Base-by-base conservation (phyloP, 1,140 invertebrate genomes). In the Meteorus sp. region DNA sequence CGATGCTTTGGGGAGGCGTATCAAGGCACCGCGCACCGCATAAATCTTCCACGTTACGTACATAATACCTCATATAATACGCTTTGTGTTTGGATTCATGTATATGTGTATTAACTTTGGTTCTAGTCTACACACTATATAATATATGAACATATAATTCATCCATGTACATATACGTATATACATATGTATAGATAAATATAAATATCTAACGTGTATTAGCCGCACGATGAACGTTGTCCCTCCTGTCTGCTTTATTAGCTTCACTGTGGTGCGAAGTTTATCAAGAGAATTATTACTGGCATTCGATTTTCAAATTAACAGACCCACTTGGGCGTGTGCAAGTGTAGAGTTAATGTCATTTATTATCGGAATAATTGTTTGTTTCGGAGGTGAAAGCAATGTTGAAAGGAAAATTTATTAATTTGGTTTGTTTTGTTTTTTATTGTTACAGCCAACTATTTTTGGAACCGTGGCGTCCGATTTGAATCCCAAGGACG, bases 381-480 rank as follows among this genome's bases (percentile, higher is more conserved):
- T n/a, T n/a, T n/a, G n/a, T n/a, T n/a, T n/a, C n/a, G n/a, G n/a
- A n/a, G 7, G 1, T 41, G 8, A 1, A 41, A 11, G 8, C 15
- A 33, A 33, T 33, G 29, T 33, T 7, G 6, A 7, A 7, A 33
- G 6, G 11, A 33, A 25, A 17, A 25, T 41, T 50, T n/a, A 35
- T 43, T 52, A n/a, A 48, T 44, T 35, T 31, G 15, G 33, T 44
- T 2, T 13, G n/a, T 52, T 48, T 23, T 59, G 22, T 73, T 74
- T 74, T 50, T 73, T n/a, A n/a, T n/a, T n/a, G 63, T 84, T 84
- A 60, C 77, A 86, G 85, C 85, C 85, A 7, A 85, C 84, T 22
- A 86, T 86, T 56, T 86, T 86, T 65, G 85, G 85, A 22, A 86
- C 85, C 2, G 84, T 85, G 37, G 84, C 85, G 22, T 84, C 84